Base-by-base conservation (phyloP, 1,140 invertebrate species). In the Hesperophylax magnus region DNA sequence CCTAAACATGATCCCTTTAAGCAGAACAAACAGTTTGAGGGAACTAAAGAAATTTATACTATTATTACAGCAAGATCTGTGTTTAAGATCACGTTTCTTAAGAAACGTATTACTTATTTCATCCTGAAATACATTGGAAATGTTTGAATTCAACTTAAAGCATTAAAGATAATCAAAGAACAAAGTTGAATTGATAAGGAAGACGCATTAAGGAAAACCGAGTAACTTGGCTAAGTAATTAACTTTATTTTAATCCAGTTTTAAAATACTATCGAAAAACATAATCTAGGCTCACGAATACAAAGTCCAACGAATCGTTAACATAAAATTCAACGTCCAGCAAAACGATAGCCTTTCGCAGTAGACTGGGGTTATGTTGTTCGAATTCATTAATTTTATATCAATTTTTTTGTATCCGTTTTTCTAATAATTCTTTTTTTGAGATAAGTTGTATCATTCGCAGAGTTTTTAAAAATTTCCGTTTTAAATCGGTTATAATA, bases 281-380 rank as follows among this genome's bases (percentile, higher is more conserved):
- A 61, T 24, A 61, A 61, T 61, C 58, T 61, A 61, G 7, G 58
- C 20, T 61, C 58, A 61, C 20, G 58, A 61, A 61, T 61, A 61
- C 58, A 61, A 61, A 61, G n/a, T 61, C 24, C 58, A 7, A 20
- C 0, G 58, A 61, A 61, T 61, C 20, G 58, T 61, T 22, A 61
- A 61, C 58, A 61, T 56, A 17, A 61, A 61, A 61, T 60, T 22
- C 56, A 60, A 61, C 58, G 24, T 61, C 5, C 8, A 22, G 24
- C 9, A 61, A 5, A 61, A 24, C 8, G 20, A 61, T 61, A 20
- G 58, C 58, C 8, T 61, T 20, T 61, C 9, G 18, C 58, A 14
- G 58, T 22, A 61, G 20, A 22, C n/a, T 11, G 18, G 17, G n/a
- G 58, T 61, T 14, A 61, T 61, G 17, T 61, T 61, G 17, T 9